A percentile compares a stretch with the other conserved stretches of the same genome.
Conservation (phyloP, 2,113 vertebrate species). For the Girardinichthys multiradiatus region DNA sequence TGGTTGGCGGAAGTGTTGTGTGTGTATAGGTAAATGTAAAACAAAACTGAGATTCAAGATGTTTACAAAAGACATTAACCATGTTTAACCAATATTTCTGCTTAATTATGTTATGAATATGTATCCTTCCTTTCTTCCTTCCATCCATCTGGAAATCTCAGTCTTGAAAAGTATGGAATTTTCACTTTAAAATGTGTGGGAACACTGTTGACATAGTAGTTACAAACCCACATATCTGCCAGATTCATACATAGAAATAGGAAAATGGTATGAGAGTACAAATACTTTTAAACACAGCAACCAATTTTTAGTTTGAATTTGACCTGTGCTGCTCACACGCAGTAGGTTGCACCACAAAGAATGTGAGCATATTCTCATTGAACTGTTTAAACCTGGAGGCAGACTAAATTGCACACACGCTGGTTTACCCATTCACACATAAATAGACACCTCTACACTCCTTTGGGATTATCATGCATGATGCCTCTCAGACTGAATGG, state of each 20-base stretch:
- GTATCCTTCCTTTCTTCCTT: too few relatives aligned
- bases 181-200: too few relatives aligned
- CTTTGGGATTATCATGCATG: constrained; percentile 65
- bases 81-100: too few relatives aligned
- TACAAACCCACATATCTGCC: constrained; percentile 7
- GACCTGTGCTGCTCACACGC: constrained; percentile 25
- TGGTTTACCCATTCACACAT: constrained; percentile 27
- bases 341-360: constrained; percentile 18
- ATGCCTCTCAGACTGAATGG: constrained; percentile 68
- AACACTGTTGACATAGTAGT: too few relatives aligned
- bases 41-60: too few relatives aligned
- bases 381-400: constrained; percentile 38
- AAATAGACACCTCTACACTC: constrained; percentile 39
- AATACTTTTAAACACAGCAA: constrained; percentile 6
- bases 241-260: constrained; percentile 22
- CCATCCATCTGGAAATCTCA: too few relatives aligned
- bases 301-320: constrained; percentile 28
- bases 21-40: too few relatives aligned
- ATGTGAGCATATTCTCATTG: constrained; percentile 28
- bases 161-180: too few relatives aligned
- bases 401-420: constrained; percentile 27
- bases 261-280: background rate
- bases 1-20: too few relatives aligned
- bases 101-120: too few relatives aligned
- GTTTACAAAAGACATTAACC: too few relatives aligned